Evolutionary conservation across 2,797 vertebrate genomes (phyloP).

Genomic region (Selene dorsalis): DNA sequence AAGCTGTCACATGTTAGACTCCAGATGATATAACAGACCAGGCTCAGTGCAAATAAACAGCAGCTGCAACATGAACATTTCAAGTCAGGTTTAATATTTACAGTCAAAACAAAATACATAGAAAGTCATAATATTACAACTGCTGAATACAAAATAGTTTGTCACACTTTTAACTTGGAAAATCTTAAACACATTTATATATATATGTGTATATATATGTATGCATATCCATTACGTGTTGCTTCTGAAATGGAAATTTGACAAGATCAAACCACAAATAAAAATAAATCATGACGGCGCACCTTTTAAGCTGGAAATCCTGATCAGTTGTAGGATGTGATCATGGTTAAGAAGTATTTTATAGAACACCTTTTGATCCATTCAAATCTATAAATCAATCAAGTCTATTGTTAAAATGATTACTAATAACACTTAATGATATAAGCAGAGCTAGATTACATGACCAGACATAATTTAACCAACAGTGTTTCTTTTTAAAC

Average conservation of each 20-base stretch:
- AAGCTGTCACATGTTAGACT: too few relatives aligned
- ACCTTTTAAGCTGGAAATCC: not conserved
- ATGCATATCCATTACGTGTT: not conserved
- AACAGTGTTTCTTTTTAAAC: conserved; percentile 14
- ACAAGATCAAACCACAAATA: not conserved
- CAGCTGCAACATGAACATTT: not conserved
- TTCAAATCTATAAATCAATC: not conserved
- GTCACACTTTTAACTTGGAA: not conserved
- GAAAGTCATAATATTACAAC: too few relatives aligned
- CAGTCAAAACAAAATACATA: not conserved
- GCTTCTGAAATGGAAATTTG: not conserved
- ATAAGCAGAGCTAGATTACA: not conserved
- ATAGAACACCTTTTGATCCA: not conserved
- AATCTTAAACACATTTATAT: not conserved
- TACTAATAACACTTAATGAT: not conserved
- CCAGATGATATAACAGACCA: not conserved
- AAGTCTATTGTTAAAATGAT: not conserved
- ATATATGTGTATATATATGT: too few relatives aligned
- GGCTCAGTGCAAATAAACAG: not conserved
- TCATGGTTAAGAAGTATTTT: not conserved
- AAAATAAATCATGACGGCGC: not conserved
- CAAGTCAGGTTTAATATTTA: not conserved
- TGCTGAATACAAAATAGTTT: not conserved
- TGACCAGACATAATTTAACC: not conserved
- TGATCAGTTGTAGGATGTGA: not conserved